Base-by-base conservation (phyloP, 2,113 vertebrate genomes). In the Dipodomys ordii region DNA sequence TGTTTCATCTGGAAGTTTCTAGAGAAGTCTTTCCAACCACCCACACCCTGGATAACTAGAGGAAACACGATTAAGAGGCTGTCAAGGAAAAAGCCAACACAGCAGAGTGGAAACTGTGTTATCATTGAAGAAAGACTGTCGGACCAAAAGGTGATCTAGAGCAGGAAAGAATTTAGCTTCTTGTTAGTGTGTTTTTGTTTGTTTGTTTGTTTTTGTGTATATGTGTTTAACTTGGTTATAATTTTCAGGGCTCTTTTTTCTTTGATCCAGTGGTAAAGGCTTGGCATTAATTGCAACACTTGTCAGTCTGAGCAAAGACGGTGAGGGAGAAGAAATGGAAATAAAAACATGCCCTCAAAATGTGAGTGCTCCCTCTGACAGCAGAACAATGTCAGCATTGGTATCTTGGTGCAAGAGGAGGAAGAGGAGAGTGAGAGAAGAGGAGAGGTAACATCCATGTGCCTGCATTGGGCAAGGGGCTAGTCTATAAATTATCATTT, bases 11-110 rank as follows among this genome's bases (percentile, higher is more conserved):
- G 13, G 25, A 81, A 94, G 88, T 53, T 89, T 90, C 73, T 28
- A 65, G 78, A 92, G 71, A 73, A 88, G 53, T 77, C 92, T 86
- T 57, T 46, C 16, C 57, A 86, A 91, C 27, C 74, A 19, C 93
- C 94, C 84, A 91, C 93, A 6, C 13, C 28, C 67, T 6, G 1
- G 69, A 80, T 64, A 83, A 92, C 81, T 57, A 15, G 46, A 39
- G 81, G 74, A 84, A 96, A 81, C 46, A 73, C 82, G 95, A 91
- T 35, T 13, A 44, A 82, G 46, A 23, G 35, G 49, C 68, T 79
- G 91, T 84, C 94, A 83, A 82, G 60, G 80, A 53, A 90, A 88
- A 93, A 57, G 27, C 62, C 76, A 19, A 35, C 84, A 88, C 57
- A 76, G 23, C 28, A 0, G 77, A 71, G n/a, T 8, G 16, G 78